Percentiles rank a stretch among this genome's conserved stretches.
These are phyloP conservation scores for Conistra vaccinii DNA, from an alignment of 2,888 invertebrate species.

Conservation along the genomic window DNA sequence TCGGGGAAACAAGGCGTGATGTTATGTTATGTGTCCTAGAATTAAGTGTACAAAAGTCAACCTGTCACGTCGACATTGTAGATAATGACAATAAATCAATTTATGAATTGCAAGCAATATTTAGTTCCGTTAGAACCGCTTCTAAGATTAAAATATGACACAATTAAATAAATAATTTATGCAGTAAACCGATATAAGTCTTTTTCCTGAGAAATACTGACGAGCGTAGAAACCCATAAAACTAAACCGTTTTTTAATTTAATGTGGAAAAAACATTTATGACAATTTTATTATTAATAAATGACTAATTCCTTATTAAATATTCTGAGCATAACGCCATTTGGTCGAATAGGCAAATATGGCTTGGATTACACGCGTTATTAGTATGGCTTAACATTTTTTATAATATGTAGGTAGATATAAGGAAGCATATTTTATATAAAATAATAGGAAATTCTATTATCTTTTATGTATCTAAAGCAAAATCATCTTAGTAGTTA, in stretches of 20 bases:
- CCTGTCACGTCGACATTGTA: neutral
- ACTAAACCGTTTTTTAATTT: slow-evolving; percentile 25
- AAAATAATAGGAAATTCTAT: no score
- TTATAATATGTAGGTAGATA: neutral
- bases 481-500: neutral
- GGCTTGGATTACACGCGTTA: neutral
- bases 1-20: no score
- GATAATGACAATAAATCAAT: neutral
- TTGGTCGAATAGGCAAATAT: slow-evolving; percentile 32
- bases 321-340: slow-evolving; percentile 26
- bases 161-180: neutral
- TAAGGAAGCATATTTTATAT: neutral
- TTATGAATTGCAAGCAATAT: slow-evolving; percentile 3
- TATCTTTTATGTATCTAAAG: neutral
- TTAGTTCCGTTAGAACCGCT: neutral
- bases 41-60: neutral
- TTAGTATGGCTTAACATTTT: neutral
- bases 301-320: slow-evolving; percentile 17
- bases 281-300: no score
- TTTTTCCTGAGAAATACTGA: neutral
- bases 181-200: neutral
- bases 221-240: slow-evolving; percentile 45
- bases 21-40: no score
- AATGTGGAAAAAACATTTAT: slow-evolving; percentile 27
- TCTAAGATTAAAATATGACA: neutral